Conservation (phyloP, 2,113 vertebrate genomes). For the Cyanistes caeruleus region DNA sequence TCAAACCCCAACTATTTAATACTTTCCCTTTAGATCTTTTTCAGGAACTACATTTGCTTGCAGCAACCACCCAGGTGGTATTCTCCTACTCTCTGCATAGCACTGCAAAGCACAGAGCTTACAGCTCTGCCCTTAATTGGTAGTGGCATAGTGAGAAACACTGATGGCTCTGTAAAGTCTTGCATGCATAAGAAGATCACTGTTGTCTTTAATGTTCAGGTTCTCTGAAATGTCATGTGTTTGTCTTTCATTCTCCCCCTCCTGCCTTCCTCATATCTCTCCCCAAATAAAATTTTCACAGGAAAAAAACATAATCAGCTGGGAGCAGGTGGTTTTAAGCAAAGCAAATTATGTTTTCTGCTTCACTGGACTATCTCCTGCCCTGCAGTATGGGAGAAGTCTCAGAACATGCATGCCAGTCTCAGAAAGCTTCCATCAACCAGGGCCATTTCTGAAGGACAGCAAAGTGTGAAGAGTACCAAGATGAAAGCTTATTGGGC, state of each 20-base stretch:
- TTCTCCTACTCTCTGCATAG: not conserved
- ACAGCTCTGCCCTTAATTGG: not conserved
- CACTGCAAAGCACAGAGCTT: not conserved
- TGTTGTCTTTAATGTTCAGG: not conserved
- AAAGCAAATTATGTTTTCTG: slow-evolving; percentile 52
- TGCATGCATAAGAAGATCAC: not conserved
- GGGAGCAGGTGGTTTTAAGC: slow-evolving; percentile 20
- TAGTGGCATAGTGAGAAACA: not conserved
- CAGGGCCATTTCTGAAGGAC: not conserved
- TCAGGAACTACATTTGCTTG: not conserved
- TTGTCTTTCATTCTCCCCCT: not conserved
- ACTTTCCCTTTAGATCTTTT: not conserved
- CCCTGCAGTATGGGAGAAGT: slow-evolving; percentile 15
- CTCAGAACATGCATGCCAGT: not conserved
- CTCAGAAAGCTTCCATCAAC: not conserved
- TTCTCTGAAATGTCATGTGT: not conserved
- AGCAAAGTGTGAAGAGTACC: not conserved
- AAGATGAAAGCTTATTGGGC: not conserved
- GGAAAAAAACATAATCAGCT: not conserved
- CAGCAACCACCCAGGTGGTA: not conserved
- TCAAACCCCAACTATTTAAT: not conserved
- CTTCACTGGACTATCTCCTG: slow-evolving; percentile 7
- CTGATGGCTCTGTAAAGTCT: not conserved
- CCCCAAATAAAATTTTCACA: not conserved
- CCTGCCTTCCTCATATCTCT: not conserved